Conservation (phyloP, 2,888 invertebrate species). For the Sarcophaga caerulescens region DNA sequence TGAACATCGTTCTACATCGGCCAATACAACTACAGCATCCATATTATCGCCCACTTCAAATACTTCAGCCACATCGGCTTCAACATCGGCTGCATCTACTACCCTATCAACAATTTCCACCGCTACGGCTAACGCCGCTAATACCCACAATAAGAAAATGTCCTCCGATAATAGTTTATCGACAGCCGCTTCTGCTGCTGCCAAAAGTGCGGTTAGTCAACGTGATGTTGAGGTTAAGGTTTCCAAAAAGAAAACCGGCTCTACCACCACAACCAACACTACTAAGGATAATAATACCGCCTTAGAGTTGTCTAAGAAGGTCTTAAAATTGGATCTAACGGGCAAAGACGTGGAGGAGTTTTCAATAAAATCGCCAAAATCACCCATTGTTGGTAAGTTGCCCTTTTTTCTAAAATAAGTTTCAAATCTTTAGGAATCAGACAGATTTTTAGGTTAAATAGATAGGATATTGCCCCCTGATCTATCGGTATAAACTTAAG, state of each 20-base stretch:
- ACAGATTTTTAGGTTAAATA: too few relatives aligned
- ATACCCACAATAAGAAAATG: conserved; percentile 57
- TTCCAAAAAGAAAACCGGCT: conserved; percentile 76
- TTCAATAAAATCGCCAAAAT: conserved; percentile 80
- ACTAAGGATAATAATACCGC: conserved; percentile 72
- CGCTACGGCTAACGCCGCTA: conserved; percentile 39
- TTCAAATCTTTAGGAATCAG: neutral
- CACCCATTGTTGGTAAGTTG: conserved; percentile 78
- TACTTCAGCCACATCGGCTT: conserved; percentile 66
- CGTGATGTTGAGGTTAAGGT: conserved; percentile 84
- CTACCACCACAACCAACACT: conserved; percentile 36
- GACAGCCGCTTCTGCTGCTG: conserved; percentile 12
- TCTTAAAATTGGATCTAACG: conserved; percentile 79
- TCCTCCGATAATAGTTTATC: conserved; percentile 54
- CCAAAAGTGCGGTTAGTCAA: conserved; percentile 83
- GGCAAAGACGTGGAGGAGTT: conserved; percentile 77
- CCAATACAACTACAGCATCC: conserved; percentile 62
- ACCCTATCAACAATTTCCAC: conserved; percentile 59
- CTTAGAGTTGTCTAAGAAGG: conserved; percentile 77
- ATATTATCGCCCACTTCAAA: conserved; percentile 70
- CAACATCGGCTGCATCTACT: conserved; percentile 69
- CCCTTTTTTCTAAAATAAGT: conserved; percentile 48
- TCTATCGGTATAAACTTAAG: too few relatives aligned
- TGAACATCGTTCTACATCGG: conserved; percentile 75
- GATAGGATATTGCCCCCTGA: too few relatives aligned